Percentiles rank a stretch among this genome's conserved stretches.
These are phyloP conservation scores for Coenonympha glycerion DNA, from an alignment of 2,888 invertebrate species.

Conservation along the genomic window DNA sequence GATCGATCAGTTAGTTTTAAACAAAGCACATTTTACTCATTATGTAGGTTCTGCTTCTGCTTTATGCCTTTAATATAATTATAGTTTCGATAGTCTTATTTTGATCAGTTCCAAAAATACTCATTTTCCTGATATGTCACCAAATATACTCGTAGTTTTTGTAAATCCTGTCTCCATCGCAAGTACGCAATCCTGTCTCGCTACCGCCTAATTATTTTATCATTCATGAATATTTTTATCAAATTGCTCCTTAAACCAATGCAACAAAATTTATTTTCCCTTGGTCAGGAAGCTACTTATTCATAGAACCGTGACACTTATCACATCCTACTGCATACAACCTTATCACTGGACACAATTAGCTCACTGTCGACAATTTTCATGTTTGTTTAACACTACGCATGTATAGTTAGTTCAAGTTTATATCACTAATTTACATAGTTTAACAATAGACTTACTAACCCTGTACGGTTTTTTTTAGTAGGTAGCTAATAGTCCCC, in stretches of 20 bases:
- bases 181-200: not conserved
- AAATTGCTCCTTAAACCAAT: not conserved
- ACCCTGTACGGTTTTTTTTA: too few species aligned
- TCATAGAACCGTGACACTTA: slow-evolving; percentile 7
- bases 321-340: slow-evolving; percentile 15
- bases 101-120: too few species aligned
- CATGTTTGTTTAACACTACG: slow-evolving; percentile 7
- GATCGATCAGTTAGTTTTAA: too few species aligned
- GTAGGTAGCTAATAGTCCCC: too few species aligned
- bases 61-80: too few species aligned
- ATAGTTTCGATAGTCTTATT: too few species aligned
- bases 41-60: too few species aligned
- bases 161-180: not conserved
- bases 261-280: not conserved
- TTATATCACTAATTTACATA: not conserved
- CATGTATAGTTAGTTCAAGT: not conserved
- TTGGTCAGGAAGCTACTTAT: not conserved
- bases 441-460: not conserved
- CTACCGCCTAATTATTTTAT: slow-evolving; percentile 1
- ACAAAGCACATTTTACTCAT: too few species aligned
- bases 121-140: too few species aligned
- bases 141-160: too few species aligned
- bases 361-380: slow-evolving; percentile 14
- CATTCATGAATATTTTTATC: not conserved
- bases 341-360: slow-evolving; percentile 18